Conservation (phyloP, 2,797 vertebrate species). For the Microctenopoma lineatum region DNA sequence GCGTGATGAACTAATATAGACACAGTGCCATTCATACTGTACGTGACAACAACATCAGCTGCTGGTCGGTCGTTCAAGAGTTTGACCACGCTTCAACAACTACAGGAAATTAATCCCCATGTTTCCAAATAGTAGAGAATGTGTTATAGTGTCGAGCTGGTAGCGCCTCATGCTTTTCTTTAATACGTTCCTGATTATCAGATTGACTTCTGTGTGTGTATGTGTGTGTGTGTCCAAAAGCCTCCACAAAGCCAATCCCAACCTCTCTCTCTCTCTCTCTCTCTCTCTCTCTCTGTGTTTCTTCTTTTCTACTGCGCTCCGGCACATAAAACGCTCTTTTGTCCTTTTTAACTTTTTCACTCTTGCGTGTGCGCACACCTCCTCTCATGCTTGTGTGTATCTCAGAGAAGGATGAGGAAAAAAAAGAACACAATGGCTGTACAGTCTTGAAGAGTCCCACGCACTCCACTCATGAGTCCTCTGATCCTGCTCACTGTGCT, state of each 20-base stretch:
- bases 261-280: constrained; percentile 22
- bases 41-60: not conserved
- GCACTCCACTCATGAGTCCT: constrained; percentile 72
- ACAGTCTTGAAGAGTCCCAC: constrained; percentile 78
- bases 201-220: constrained; percentile 19
- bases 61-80: not conserved
- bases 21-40: not conserved
- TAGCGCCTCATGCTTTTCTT: constrained; percentile 21
- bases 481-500: constrained; percentile 59
- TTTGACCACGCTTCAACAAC: constrained; percentile 2
- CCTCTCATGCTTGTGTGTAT: constrained; percentile 69
- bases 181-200: constrained; percentile 28
- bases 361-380: constrained; percentile 61
- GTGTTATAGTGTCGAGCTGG: not conserved
- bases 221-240: constrained; percentile 29
- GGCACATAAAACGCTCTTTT: constrained; percentile 76
- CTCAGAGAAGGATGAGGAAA: constrained; percentile 39
- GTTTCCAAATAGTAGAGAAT: constrained; percentile 9
- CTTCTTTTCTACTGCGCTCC: constrained; percentile 28
- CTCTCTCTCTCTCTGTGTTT: constrained; percentile 32
- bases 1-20: too few species aligned
- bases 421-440: constrained; percentile 85
- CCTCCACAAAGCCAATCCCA: constrained; percentile 37
- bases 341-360: constrained; percentile 76
- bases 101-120: not conserved